These are phyloP conservation scores for Mormyrops attenuatus DNA, from an alignment of 2,797 vertebrate genomes.

Conservation along the genomic window DNA sequence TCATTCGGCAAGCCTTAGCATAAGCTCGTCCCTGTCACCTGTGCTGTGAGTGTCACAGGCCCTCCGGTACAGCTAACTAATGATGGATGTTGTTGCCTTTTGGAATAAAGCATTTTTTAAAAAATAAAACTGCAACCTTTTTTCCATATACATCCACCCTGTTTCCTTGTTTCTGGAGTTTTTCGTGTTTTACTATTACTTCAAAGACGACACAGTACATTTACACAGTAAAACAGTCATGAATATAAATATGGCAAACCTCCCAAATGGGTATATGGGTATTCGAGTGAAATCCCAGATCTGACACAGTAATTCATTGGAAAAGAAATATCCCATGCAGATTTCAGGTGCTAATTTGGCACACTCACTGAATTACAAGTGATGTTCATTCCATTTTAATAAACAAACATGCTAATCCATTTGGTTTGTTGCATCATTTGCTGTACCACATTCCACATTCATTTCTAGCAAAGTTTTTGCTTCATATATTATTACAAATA, in stretches of 20 bases:
- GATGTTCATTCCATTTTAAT: neutral
- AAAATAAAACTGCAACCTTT: neutral
- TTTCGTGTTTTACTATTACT: neutral
- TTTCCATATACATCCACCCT: neutral
- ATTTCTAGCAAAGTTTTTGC: neutral
- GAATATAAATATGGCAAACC: neutral
- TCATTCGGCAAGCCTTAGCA: neutral
- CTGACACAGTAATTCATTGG: neutral
- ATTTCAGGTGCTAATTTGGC: neutral
- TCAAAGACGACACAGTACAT: neutral
- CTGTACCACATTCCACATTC: neutral
- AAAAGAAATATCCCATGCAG: neutral
- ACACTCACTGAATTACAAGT: neutral
- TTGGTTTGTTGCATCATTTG: neutral
- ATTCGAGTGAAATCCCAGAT: neutral
- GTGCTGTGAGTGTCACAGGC: neutral
- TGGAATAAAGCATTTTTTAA: neutral
- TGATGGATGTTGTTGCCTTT: neutral
- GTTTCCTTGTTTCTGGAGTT: neutral
- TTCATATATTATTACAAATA: neutral
- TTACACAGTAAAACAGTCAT: neutral
- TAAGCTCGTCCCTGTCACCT: neutral
- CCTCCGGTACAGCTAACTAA: neutral
- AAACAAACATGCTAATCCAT: neutral
- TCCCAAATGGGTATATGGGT: neutral